Base-by-base conservation (phyloP, 2,888 invertebrate species). In the Panopea generosa region DNA sequence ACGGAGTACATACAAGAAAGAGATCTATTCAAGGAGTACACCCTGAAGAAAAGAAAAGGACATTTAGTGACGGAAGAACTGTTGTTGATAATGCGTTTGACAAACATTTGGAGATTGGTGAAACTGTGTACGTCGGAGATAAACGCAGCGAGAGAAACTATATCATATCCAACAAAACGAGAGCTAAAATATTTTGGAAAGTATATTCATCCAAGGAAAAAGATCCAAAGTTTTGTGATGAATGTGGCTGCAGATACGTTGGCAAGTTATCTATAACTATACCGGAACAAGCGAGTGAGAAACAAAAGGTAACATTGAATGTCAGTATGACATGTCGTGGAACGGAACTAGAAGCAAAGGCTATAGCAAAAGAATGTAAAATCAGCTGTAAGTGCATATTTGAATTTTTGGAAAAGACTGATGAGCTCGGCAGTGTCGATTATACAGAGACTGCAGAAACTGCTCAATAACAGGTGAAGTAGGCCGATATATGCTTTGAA, bases 301-400 rank as follows among this genome's bases (percentile, higher is more conserved):
- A 63, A 6, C 57, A 56, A 6, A n/a, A n/a, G n/a, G n/a, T 66
- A 22, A 53, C 14, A 0, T 20, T 82, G 18, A 38, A 59, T 0
- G 38, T 78, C 22, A 57, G 50, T 18, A 76, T 78, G 75, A 73
- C 67, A 1, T 78, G 77, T 29, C 24, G 67, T 43, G 78, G 78
- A 43, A 77, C 78, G 4, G 76, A 76, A 27, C 45, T 82, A 2
- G 76, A 75, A 29, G 78, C 82, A 1, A 52, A 33, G 9, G 82
- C 69, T 1, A 57, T 45, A 7, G 26, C 26, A 14, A 3, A 14
- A 1, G 38, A 50, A 20, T 9, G n/a, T 22, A n/a, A 47, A 11
- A 33, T 38, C 1, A 43, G 14, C 9, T 55, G 40, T 26, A n/a
- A 38, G 4, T 24, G 26, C 20, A 53, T 43, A 26, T 43, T 65